Evolutionary conservation across 2,888 invertebrate genomes (phyloP).

Genomic region (Resseliella maxima): DNA sequence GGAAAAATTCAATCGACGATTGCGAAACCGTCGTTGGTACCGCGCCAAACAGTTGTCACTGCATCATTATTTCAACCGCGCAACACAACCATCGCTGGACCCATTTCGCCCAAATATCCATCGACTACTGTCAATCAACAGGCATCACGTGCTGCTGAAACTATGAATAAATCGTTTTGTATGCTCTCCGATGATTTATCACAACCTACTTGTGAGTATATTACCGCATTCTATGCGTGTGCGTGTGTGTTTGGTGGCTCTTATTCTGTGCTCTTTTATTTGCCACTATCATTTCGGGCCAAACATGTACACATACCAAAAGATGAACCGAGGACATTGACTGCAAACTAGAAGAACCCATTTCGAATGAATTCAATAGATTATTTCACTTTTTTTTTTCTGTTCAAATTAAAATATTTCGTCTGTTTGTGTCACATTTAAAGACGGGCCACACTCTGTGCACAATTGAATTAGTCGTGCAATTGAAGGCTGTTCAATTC

Average conservation of each 20-base stretch:
- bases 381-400: neutral
- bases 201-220: constrained; percentile 84
- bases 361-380: neutral
- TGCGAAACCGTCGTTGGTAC: constrained; percentile 9
- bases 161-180: constrained; percentile 94
- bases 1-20: constrained; percentile 37
- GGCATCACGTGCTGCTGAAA: constrained; percentile 81
- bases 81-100: constrained; percentile 58
- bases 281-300: neutral
- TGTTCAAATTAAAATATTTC: neutral
- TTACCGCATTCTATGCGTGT: neutral
- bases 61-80: constrained; percentile 60
- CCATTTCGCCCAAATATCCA: constrained; percentile 68
- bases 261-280: constrained; percentile 33
- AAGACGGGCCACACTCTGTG: neutral
- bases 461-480: neutral
- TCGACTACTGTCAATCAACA: constrained; percentile 82
- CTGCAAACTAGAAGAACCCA: neutral
- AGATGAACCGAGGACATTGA: neutral
- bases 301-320: neutral
- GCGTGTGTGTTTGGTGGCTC: neutral
- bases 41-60: constrained; percentile 57
- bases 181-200: constrained; percentile 86
- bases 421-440: neutral
- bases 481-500: neutral